Base-by-base conservation (phyloP, 2,888 invertebrate species). In the Ophioninae sp. region DNA sequence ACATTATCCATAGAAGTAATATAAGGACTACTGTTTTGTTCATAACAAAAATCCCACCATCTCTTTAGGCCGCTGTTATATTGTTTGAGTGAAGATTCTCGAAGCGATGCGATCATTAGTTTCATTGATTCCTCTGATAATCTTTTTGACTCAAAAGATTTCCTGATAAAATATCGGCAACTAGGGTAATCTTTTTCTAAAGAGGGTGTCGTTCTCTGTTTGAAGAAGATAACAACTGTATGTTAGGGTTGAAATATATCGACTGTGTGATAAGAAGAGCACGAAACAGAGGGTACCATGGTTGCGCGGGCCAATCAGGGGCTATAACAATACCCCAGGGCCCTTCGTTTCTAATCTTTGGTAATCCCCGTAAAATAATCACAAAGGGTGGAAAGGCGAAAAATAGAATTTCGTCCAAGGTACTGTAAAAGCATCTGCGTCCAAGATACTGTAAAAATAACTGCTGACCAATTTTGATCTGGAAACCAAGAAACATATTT, bases 121-220 rank as follows among this genome's bases (percentile, higher is more conserved):
- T 64, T 39, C 17, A 64, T 64, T 64, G 64, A 64, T 17, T 39
- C 64, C 39, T 30, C 17, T 6, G 81, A 81, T 1, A 86, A 75
- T 0, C 6, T 13, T 23, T 61, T 85, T 5, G 37, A 7, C 68
- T n/a, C 50, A 59, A 74, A 82, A 1, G 85, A 62, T 61, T 67
- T 39, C 84, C 81, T 70, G 81, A 85, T 72, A 84, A 82, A 41
- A 72, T 41, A 61, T 81, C 82, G 65, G 69, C 77, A 61, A 69
- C 86, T 83, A 86, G 83, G 86, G 80, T 81, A 84, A 79, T 82
- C 39, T 65, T 79, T 20, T 61, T 76, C 76, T 75, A 79, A 1
- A 75, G 41, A 2, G 75, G 83, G 21, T 81, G 78, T 44, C 81
- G 82, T 37, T 68, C 64, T 20, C 83, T 83, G 61, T 72, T 72